Evolutionary conservation across 2,888 invertebrate genomes (phyloP).

Genomic region (Metacarcinus magister): DNA sequence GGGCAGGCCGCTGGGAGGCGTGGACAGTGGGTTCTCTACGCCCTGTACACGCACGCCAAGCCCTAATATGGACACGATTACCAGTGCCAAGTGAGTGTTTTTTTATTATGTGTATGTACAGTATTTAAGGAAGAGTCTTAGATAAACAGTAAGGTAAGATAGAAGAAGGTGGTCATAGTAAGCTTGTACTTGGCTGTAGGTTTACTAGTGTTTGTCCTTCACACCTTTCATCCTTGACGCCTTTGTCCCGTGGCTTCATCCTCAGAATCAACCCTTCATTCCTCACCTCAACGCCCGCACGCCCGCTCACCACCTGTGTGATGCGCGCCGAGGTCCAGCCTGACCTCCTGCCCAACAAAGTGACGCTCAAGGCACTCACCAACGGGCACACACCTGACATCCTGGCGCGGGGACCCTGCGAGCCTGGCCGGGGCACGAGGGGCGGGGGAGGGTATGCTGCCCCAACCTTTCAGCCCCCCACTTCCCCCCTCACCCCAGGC

Average conservation of each 20-base stretch:
- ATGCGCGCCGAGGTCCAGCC: conserved; percentile 73
- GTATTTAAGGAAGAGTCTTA: too few species aligned
- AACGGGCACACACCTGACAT: conserved; percentile 76
- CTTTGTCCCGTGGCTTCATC: conserved; percentile 7
- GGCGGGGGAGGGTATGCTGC: neutral
- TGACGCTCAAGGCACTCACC: conserved; percentile 67
- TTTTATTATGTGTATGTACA: too few species aligned
- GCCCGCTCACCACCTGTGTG: conserved; percentile 72
- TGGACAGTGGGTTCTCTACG: conserved; percentile 81
- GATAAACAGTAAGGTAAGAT: too few species aligned
- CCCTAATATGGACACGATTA: conserved; percentile 77
- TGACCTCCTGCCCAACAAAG: conserved; percentile 77
- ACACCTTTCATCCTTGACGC: neutral
- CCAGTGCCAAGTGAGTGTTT: conserved; percentile 79
- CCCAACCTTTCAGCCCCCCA: conserved; percentile 49
- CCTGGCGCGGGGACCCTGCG: conserved; percentile 66
- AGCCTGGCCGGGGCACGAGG: conserved; percentile 47
- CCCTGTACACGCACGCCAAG: conserved; percentile 80
- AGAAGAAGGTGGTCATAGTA: too few species aligned
- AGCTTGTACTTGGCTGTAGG: neutral
- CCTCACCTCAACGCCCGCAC: conserved; percentile 75
- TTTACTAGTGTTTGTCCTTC: neutral
- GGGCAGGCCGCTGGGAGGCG: conserved; percentile 47
- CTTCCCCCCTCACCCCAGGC: conserved; percentile 64
- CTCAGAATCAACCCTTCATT: conserved; percentile 78